Evolutionary conservation across 2,888 invertebrate genomes (phyloP).

Genomic region (Sesia apiformis): DNA sequence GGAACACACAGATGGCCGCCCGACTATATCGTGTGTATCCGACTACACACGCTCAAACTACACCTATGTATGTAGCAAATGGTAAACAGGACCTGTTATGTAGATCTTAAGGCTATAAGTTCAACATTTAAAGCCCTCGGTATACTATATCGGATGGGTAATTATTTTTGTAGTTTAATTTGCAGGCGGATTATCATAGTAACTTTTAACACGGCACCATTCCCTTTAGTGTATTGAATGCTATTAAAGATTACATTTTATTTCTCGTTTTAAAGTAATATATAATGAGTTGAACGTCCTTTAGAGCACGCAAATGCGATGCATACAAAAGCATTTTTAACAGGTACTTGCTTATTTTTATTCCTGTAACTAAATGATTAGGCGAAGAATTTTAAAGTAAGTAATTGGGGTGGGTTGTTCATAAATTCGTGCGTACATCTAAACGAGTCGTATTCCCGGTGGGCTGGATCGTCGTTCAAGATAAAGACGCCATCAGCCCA

Average conservation of each 20-base stretch:
- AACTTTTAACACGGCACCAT: slow-evolving; percentile 26
- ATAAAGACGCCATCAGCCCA: slow-evolving; percentile 25
- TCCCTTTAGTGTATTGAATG: slow-evolving; percentile 6
- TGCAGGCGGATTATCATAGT: slow-evolving; percentile 43
- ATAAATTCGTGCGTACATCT: too few species aligned
- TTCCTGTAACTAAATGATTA: neutral
- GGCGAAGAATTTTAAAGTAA: too few species aligned
- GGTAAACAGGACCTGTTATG: slow-evolving; percentile 41
- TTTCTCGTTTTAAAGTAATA: slow-evolving; percentile 26
- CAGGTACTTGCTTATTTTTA: neutral
- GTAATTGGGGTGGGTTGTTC: too few species aligned
- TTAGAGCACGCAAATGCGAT: neutral
- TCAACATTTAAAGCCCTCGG: slow-evolving; percentile 15
- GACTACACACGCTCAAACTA: slow-evolving; percentile 14
- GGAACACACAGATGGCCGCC: slow-evolving; percentile 23
- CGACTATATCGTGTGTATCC: slow-evolving; percentile 5
- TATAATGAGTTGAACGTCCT: slow-evolving; percentile 17
- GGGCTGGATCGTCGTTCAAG: neutral
- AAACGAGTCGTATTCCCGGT: too few species aligned
- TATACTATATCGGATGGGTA: slow-evolving; percentile 43
- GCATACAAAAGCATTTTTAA: neutral
- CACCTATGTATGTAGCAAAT: slow-evolving; percentile 22
- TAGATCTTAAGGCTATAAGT: slow-evolving; percentile 21
- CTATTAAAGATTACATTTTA: slow-evolving; percentile 16
- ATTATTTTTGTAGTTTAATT: slow-evolving; percentile 64